A percentile compares a stretch with the other conserved stretches of the same genome.
Evolutionary conservation across 1,140 invertebrate genomes (phyloP).

Genomic region (Bombus terrestris): DNA sequence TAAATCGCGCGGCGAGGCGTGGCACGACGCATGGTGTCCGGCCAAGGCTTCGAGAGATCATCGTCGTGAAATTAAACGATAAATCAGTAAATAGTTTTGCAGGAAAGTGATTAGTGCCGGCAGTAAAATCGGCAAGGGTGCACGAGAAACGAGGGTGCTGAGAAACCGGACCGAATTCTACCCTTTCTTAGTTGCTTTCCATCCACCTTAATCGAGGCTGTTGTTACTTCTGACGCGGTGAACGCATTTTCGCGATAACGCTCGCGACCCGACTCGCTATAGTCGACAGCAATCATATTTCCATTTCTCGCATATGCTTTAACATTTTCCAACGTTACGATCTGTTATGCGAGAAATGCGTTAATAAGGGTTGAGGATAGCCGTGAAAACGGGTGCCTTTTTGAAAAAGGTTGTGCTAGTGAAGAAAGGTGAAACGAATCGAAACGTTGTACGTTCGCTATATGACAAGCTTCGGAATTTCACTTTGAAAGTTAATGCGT

Average conservation of each 20-base stretch:
- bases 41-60: conserved; percentile 49
- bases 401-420: not conserved
- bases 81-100: conserved; percentile 68
- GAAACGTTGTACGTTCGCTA: not conserved
- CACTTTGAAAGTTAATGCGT: not conserved
- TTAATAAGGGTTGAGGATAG: not conserved
- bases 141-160: conserved; percentile 7
- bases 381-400: too few species aligned
- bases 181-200: conserved; percentile 13
- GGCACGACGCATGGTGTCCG: too few species aligned
- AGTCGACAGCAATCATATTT: not conserved
- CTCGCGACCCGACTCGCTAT: not conserved
- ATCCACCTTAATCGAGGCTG: not conserved
- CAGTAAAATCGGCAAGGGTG: conserved; percentile 54
- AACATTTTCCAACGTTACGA: not conserved
- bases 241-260: not conserved
- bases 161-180: conserved; percentile 41
- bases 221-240: not conserved
- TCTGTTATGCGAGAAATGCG: not conserved
- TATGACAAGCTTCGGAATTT: not conserved
- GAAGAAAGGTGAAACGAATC: not conserved
- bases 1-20: too few species aligned
- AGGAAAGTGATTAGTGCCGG: conserved; percentile 65
- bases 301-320: not conserved
- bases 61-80: conserved; percentile 67